Evolutionary conservation across 2,797 vertebrate genomes (phyloP), one percentile per base, ranked within the genome.

Genomic region (Oryzias dopingdopingensis): DNA sequence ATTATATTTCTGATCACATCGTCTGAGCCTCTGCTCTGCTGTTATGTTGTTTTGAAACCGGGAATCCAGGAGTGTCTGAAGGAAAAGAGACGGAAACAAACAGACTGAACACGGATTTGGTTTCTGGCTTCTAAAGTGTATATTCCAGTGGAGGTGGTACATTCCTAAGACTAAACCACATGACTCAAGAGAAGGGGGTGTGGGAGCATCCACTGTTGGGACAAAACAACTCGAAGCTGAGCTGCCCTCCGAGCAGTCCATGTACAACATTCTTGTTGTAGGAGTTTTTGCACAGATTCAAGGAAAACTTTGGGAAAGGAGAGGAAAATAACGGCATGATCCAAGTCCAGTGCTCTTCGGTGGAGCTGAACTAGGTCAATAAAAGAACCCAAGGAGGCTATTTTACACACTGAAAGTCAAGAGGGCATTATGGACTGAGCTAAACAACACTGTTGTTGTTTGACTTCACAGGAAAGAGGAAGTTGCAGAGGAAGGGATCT

Each of bases 101-200:
- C 56, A 70, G 55, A 62, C 55, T 49, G 64, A 65, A 69, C 52
- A 41, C 18, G 59, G 73, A 67, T 81, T 64, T 76, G 68, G 66
- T 79, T 82, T 77, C 65, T 84, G 77, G 82, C 73, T 49, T 79
- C 63, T 58, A 52, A 58, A 61, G 76, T 79, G 77, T 86, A 82
- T 86, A 81, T 85, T 88, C 79, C 84, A 89, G 81, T 68, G 80
- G 74, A 86, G 80, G 84, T 64, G 86, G 83, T 79, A 86, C 84
- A 89, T 89, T 89, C 85, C 85, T 83, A 44, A 79, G 73, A 84
- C 56, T 58, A 79, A 62, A 88, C 77, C 87, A 85, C 86, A 87
- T 82, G 79, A 85, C 80, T 82, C 62, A 22, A 64, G 56, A 49
- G 70, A 74, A 67, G 54, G 56, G 75, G 47, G 68, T 43, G 66